Evolutionary conservation across 2,113 vertebrate species (phyloP).

Genomic region (Archocentrus centrarchus): DNA sequence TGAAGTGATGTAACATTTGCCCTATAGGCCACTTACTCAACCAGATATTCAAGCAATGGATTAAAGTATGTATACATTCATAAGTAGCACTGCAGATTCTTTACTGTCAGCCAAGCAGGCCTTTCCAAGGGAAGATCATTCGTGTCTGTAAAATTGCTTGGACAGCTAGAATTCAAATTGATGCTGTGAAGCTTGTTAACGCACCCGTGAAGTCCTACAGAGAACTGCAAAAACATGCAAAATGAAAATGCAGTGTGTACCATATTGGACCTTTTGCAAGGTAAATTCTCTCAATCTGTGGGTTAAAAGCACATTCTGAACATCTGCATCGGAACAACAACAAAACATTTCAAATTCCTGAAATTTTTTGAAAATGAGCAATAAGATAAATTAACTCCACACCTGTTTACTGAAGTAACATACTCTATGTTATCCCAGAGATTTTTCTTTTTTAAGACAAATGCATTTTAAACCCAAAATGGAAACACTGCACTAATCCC

Average conservation of each 20-base stretch:
- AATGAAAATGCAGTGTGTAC: not conserved
- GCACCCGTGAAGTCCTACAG: constrained; percentile 26
- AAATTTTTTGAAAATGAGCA: not conserved
- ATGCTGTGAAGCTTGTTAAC: constrained; percentile 28
- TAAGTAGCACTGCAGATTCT: constrained; percentile 29
- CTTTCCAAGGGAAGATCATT: constrained; percentile 39
- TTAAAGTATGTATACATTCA: constrained; percentile 26
- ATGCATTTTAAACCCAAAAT: not conserved
- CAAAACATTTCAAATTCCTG: not conserved
- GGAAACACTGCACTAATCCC: not conserved
- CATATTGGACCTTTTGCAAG: not conserved
- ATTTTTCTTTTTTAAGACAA: not conserved
- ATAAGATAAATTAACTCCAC: not conserved
- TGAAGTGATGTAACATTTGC: constrained; percentile 64
- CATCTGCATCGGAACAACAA: not conserved
- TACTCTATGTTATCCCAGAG: not conserved
- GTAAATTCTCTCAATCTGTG: not conserved
- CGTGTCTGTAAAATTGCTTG: constrained; percentile 44
- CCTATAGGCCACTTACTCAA: constrained; percentile 34
- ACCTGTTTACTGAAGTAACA: not conserved
- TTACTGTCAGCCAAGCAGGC: constrained; percentile 24
- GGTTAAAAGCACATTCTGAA: too few relatives aligned
- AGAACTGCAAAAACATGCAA: not conserved
- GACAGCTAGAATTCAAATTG: constrained; percentile 43
- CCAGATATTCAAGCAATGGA: constrained; percentile 18